Percentiles rank a stretch among this genome's conserved stretches.
These are phyloP conservation scores for Ormyrus nitidulus DNA, from an alignment of 2,888 invertebrate species.

Conservation along the genomic window DNA sequence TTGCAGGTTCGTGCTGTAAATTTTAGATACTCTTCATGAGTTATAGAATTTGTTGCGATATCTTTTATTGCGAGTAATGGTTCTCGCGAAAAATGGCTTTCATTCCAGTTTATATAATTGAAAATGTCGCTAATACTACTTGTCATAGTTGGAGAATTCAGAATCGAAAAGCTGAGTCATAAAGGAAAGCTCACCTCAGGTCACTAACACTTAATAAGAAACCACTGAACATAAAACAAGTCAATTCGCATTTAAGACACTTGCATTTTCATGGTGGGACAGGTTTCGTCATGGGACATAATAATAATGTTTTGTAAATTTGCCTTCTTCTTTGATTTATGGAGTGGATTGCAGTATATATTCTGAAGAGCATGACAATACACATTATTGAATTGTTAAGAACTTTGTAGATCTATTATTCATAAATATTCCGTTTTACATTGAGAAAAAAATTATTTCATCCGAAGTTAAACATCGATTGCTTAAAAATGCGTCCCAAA, in stretches of 20 bases:
- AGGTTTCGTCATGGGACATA: slow-evolving; percentile 15
- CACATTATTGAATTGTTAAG: background rate
- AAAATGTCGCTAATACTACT: background rate
- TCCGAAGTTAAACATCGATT: too few relatives aligned
- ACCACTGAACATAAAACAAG: slow-evolving; percentile 9
- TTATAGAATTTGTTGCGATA: too few relatives aligned
- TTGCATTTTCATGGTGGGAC: slow-evolving; percentile 11
- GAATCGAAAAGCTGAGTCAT: slow-evolving; percentile 21
- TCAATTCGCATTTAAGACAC: slow-evolving; percentile 24
- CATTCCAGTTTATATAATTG: too few relatives aligned
- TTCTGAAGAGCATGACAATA: background rate
- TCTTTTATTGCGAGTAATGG: too few relatives aligned
- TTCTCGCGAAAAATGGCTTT: too few relatives aligned
- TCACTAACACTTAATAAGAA: slow-evolving; percentile 1
- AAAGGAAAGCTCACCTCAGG: background rate
- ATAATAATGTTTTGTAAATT: slow-evolving; percentile 15
- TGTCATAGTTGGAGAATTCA: background rate
- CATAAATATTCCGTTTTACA: too few relatives aligned
- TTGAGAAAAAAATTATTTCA: too few relatives aligned
- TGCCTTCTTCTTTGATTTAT: slow-evolving; percentile 5
- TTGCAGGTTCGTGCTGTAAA: too few relatives aligned
- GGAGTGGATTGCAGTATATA: background rate
- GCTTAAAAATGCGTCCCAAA: too few relatives aligned
- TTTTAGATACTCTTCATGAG: too few relatives aligned
- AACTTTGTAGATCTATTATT: too few relatives aligned